phyloP scores from a whole-genome alignment of 1,140 invertebrate species.

The Zophobas atratus region DNA sequence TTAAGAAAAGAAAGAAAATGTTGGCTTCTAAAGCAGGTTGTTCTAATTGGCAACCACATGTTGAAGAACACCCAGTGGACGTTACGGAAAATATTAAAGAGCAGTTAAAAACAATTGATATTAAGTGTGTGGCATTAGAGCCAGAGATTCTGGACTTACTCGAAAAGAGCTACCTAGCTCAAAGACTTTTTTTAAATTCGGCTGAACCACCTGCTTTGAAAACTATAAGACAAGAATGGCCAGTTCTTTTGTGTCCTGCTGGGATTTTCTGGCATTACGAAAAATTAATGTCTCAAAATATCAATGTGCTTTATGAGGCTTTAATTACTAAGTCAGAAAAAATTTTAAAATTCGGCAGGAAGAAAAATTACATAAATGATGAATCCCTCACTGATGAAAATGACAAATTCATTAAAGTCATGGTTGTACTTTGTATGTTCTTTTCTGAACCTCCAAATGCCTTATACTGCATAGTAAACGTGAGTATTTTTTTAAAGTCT shows the following conservation, averaged over 20 bases:
- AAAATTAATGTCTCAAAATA: conserved; percentile 5
- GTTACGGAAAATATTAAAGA: background rate
- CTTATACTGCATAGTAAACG: no score
- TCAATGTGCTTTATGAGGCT: background rate
- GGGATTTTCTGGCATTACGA: background rate
- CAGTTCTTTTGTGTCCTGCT: background rate
- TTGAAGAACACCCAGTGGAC: background rate
- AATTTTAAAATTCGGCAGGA: background rate
- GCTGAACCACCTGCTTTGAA: background rate
- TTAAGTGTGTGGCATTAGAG: no score
- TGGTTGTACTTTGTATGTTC: no score
- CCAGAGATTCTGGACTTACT: no score
- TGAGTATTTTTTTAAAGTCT: no score
- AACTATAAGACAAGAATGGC: conserved; percentile 4
- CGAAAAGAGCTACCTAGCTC: no score
- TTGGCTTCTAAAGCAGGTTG: background rate
- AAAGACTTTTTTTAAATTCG: no score
- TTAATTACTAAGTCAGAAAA: background rate
- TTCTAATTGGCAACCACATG: background rate
- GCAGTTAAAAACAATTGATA: background rate
- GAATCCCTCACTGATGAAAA: background rate
- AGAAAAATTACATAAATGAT: background rate
- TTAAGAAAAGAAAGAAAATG: background rate
- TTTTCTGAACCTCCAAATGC: no score
- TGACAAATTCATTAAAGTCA: background rate